Evolutionary conservation across 2,888 invertebrate species (phyloP).

Genomic region (Galeruca laticollis): DNA sequence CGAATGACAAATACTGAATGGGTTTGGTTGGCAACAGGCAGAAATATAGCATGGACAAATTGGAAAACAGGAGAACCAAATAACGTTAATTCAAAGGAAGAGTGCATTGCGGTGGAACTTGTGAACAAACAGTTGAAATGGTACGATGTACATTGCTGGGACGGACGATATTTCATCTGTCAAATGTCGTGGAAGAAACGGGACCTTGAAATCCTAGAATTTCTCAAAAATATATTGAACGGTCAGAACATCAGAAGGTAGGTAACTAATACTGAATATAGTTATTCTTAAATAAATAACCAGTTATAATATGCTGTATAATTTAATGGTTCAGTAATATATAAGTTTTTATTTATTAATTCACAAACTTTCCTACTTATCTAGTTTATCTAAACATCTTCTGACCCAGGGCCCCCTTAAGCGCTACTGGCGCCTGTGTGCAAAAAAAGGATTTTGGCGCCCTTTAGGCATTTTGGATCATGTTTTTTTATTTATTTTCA

Average conservation of each 20-base stretch:
- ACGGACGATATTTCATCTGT: not conserved
- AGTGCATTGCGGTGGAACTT: not conserved
- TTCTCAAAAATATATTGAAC: not conserved
- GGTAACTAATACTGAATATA: too few species aligned
- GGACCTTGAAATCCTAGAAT: not conserved
- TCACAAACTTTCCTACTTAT: too few species aligned
- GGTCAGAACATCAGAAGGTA: not conserved
- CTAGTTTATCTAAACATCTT: too few species aligned
- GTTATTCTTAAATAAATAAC: too few species aligned
- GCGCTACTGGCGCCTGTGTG: too few species aligned
- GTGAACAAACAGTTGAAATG: slow-evolving; percentile 11
- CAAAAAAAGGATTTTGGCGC: too few species aligned
- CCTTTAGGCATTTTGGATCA: too few species aligned
- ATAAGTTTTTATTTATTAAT: too few species aligned
- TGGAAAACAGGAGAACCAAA: slow-evolving; percentile 10
- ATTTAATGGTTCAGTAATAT: too few species aligned
- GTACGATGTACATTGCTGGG: slow-evolving; percentile 1
- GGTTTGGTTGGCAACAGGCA: slow-evolving; percentile 8
- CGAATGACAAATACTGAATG: not conserved
- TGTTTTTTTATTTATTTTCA: too few species aligned
- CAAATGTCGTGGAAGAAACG: not conserved
- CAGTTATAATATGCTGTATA: too few species aligned
- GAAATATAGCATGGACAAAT: not conserved
- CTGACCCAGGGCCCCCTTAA: too few species aligned
- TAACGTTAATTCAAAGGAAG: slow-evolving; percentile 1